Conservation (phyloP, 2,113 vertebrate genomes). For the Aldabrachelys gigantea region DNA sequence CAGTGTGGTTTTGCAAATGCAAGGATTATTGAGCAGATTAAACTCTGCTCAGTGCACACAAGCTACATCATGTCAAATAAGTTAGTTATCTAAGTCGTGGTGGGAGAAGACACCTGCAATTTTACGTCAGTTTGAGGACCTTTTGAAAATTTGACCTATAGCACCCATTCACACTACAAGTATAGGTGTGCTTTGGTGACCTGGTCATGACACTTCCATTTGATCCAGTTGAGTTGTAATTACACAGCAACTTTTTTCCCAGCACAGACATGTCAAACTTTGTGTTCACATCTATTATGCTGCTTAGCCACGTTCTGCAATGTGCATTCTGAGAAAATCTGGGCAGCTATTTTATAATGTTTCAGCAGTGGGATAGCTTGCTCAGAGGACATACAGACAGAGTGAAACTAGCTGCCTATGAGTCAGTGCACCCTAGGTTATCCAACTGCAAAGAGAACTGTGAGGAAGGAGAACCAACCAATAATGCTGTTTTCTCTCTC, state of each 20-base stretch:
- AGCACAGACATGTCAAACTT: neutral
- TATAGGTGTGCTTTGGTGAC: neutral
- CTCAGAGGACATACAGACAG: neutral
- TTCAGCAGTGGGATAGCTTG: neutral
- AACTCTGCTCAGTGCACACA: neutral
- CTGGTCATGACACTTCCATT: neutral
- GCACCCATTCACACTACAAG: neutral
- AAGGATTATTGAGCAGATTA: neutral
- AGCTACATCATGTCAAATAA: neutral
- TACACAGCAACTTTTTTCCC: neutral
- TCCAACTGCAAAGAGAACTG: neutral
- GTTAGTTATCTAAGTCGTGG: neutral
- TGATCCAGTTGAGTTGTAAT: neutral
- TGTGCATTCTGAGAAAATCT: neutral
- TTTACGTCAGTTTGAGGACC: neutral
- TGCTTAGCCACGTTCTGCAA: neutral
- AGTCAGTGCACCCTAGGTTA: neutral
- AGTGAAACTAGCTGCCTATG: neutral
- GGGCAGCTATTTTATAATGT: neutral
- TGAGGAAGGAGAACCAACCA: neutral
- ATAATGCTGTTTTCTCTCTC: neutral
- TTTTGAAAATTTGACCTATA: neutral
- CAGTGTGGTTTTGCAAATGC: neutral
- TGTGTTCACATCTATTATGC: neutral
- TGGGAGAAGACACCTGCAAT: neutral